Evolutionary conservation across 2,888 invertebrate genomes (phyloP).

Genomic region (Empis livida): DNA sequence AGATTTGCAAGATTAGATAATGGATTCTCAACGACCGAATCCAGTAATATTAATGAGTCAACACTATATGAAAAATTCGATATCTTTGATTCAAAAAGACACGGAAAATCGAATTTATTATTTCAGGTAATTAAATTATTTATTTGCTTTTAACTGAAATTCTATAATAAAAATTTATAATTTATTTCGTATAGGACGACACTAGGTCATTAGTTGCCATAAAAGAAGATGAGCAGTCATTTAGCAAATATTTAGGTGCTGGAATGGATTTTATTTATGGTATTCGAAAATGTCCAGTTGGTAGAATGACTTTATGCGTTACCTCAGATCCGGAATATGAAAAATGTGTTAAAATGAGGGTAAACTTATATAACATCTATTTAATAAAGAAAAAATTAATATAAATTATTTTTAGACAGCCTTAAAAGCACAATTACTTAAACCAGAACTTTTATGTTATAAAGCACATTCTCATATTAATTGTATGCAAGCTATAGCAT

Average conservation of each 20-base stretch:
- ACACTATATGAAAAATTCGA: slow-evolving; percentile 47
- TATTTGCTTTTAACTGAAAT: too few species aligned
- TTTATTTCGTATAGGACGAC: slow-evolving; percentile 46
- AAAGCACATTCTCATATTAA: slow-evolving; percentile 73
- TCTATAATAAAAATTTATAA: not conserved
- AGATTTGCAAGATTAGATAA: slow-evolving; percentile 25
- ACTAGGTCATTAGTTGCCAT: slow-evolving; percentile 52
- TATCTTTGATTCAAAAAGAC: slow-evolving; percentile 59
- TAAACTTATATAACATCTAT: slow-evolving; percentile 28
- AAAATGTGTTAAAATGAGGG: slow-evolving; percentile 86
- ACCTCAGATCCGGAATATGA: slow-evolving; percentile 81
- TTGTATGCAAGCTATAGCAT: slow-evolving; percentile 62
- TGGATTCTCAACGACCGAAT: slow-evolving; percentile 23
- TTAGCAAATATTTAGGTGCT: slow-evolving; percentile 55
- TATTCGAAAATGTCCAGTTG: slow-evolving; percentile 71
- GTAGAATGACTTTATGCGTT: slow-evolving; percentile 76
- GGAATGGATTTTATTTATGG: slow-evolving; percentile 57
- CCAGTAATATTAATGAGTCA: slow-evolving; percentile 17
- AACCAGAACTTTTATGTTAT: slow-evolving; percentile 69
- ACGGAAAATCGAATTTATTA: slow-evolving; percentile 58
- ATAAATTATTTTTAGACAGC: slow-evolving; percentile 52
- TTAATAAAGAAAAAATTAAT: not conserved
- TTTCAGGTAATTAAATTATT: slow-evolving; percentile 56
- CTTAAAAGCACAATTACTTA: slow-evolving; percentile 69
- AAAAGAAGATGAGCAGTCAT: slow-evolving; percentile 62